A percentile compares a stretch with the other conserved stretches of the same genome.
phyloP scores from a whole-genome alignment of 2,888 invertebrate genomes.

The Phymatocera aterrima region DNA sequence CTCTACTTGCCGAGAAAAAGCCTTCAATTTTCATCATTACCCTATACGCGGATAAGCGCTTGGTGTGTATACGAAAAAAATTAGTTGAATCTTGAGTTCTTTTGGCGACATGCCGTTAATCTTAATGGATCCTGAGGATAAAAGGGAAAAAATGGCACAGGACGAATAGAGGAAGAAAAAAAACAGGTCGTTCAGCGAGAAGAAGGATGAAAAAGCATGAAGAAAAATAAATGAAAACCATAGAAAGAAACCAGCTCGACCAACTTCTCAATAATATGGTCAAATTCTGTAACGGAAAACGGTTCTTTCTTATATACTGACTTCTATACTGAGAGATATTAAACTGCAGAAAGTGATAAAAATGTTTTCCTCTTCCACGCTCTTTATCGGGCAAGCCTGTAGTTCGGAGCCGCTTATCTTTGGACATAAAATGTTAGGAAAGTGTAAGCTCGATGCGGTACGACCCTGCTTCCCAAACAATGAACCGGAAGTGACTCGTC shows the following conservation, averaged over 20 bases:
- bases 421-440: slow-evolving; percentile 30
- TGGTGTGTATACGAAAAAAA: neutral
- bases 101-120: slow-evolving; percentile 1
- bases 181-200: neutral
- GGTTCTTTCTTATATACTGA: slow-evolving; percentile 31
- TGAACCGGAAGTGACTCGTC: slow-evolving; percentile 27
- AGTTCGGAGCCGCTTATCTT: slow-evolving; percentile 31
- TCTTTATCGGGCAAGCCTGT: slow-evolving; percentile 25
- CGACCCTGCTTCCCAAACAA: slow-evolving; percentile 33
- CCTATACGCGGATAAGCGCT: neutral
- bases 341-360: slow-evolving; percentile 30
- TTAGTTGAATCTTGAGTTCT: slow-evolving; percentile 6
- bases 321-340: slow-evolving; percentile 33
- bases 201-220: neutral
- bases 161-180: neutral
- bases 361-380: slow-evolving; percentile 4
- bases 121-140: neutral
- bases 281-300: slow-evolving; percentile 27
- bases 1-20: neutral
- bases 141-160: neutral
- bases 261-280: slow-evolving; percentile 26
- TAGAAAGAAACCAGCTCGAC: neutral
- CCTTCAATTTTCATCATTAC: slow-evolving; percentile 13
- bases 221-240: neutral
- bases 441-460: slow-evolving; percentile 15